These are phyloP conservation scores for Dascyllus trimaculatus DNA, from an alignment of 2,113 vertebrate genomes.

Conservation along the genomic window DNA sequence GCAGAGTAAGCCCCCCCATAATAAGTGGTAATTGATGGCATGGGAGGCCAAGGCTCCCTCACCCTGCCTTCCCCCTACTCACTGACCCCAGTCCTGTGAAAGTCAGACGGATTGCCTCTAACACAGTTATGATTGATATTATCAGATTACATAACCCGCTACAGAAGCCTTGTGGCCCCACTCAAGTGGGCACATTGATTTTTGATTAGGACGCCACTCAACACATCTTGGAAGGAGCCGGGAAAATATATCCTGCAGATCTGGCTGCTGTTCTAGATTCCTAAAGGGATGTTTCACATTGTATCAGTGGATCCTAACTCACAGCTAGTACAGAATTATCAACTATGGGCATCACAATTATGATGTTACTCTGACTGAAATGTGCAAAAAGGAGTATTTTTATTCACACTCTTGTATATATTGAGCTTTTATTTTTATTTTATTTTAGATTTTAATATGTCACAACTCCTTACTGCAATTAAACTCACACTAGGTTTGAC, in stretches of 20 bases:
- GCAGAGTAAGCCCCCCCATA: conserved; percentile 87
- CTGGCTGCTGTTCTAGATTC: conserved; percentile 42
- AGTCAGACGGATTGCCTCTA: conserved; percentile 94
- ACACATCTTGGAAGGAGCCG: conserved; percentile 81
- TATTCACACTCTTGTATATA: background rate
- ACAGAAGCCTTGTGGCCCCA: conserved; percentile 84
- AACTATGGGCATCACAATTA: background rate
- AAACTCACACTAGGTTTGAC: background rate
- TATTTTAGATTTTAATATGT: background rate
- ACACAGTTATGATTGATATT: conserved; percentile 96
- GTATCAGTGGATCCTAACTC: background rate
- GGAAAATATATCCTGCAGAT: conserved; percentile 72
- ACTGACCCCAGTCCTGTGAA: conserved; percentile 91
- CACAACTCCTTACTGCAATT: background rate
- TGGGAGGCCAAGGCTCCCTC: conserved; percentile 87
- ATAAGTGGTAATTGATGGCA: conserved; percentile 98
- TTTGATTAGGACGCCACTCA: conserved; percentile 92
- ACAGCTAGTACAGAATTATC: background rate
- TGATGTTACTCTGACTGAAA: background rate
- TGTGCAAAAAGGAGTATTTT: background rate
- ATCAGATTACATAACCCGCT: conserved; percentile 93
- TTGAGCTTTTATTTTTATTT: too few species aligned
- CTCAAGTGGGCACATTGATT: conserved; percentile 93
- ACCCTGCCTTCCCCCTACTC: conserved; percentile 71
- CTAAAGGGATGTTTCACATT: conserved; percentile 41